Evolutionary conservation across 2,797 vertebrate species (phyloP).

Genomic region (Lophotriccus pileatus): DNA sequence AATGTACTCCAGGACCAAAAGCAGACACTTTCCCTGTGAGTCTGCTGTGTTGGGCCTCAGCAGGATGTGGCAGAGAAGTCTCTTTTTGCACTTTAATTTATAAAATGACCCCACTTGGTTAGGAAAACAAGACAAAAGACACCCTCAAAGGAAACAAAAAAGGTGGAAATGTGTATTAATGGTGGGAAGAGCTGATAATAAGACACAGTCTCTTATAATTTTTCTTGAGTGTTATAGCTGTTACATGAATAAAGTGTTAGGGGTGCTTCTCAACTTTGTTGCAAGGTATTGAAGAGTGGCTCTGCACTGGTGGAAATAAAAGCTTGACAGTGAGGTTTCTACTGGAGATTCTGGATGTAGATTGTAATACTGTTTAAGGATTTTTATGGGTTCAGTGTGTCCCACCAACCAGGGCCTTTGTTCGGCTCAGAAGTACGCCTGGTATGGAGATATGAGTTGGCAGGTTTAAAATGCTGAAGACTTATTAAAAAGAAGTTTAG

Average conservation of each 20-base stretch:
- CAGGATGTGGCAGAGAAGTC: neutral
- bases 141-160: neutral
- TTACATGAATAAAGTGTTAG: neutral
- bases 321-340: neutral
- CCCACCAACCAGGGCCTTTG: neutral
- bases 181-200: neutral
- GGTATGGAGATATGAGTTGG: neutral
- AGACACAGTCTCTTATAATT: accelerated
- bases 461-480: neutral
- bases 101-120: neutral
- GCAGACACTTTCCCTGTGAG: neutral
- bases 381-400: neutral
- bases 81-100: neutral
- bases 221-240: neutral
- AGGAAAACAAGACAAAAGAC: neutral
- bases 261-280: neutral
- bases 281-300: neutral
- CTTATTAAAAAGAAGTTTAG: neutral
- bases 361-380: neutral
- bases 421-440: neutral
- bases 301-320: neutral
- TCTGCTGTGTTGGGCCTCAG: neutral
- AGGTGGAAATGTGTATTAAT: neutral
- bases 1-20: neutral
- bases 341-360: neutral